A percentile compares a stretch with the other conserved stretches of the same genome.
These are phyloP conservation scores for Fulica atra DNA, from an alignment of 2,113 vertebrate genomes.

Conservation along the genomic window DNA sequence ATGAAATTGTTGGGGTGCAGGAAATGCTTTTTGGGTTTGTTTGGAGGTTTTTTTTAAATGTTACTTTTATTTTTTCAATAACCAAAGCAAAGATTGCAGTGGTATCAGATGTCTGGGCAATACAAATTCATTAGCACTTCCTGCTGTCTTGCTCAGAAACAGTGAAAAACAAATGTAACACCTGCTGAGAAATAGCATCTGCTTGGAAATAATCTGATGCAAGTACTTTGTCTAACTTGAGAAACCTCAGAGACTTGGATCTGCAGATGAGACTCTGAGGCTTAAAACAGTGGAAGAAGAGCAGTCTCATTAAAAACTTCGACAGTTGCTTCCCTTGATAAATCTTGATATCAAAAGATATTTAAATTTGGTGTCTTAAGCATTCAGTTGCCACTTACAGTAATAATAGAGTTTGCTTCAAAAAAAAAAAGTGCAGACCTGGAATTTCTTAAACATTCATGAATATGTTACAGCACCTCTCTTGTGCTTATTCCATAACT, in stretches of 20 bases:
- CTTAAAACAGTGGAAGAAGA: constrained; percentile 21
- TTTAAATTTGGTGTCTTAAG: neutral
- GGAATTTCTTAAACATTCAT: neutral
- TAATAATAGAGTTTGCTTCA: neutral
- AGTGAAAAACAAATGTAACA: constrained; percentile 72
- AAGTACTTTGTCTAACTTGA: constrained; percentile 60
- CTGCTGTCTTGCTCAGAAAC: constrained; percentile 68
- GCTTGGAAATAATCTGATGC: constrained; percentile 69
- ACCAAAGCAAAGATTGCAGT: constrained; percentile 19
- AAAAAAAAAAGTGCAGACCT: neutral
- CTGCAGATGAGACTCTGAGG: constrained; percentile 38
- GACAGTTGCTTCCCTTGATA: neutral
- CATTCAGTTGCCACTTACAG: neutral
- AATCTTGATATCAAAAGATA: neutral
- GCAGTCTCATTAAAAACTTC: neutral
- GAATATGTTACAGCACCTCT: neutral
- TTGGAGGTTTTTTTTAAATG: neutral
- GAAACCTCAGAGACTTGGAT: constrained; percentile 25
- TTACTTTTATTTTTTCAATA: neutral
- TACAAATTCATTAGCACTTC: constrained; percentile 70
- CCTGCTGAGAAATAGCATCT: constrained; percentile 75
- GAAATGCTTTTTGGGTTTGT: neutral
- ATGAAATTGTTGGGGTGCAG: neutral
- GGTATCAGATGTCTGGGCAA: constrained; percentile 57
- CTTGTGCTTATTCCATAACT: neutral